Percentiles rank a stretch among this genome's conserved stretches.
phyloP scores from a whole-genome alignment of 1,140 invertebrate genomes.

The Euwallacea similis region DNA sequence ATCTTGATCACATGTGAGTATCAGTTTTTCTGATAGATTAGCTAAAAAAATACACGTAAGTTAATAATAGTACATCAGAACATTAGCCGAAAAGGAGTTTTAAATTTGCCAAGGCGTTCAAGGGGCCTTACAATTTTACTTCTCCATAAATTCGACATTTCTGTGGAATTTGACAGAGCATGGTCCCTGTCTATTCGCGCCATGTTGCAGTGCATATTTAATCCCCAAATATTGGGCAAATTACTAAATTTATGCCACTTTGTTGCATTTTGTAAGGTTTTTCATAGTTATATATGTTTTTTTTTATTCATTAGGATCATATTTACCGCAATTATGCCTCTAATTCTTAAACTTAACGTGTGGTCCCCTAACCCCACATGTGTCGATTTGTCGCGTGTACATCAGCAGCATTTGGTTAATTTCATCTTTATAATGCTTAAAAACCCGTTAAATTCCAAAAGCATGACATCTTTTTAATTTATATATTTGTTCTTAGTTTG shows the following conservation, averaged over 20 bases:
- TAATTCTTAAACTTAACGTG: no score
- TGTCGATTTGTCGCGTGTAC: conserved; percentile 44
- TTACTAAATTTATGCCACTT: no score
- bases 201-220: conserved; percentile 47
- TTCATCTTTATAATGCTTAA: no score
- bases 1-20: conserved; percentile 68
- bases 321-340: no score
- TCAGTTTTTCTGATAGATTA: conserved; percentile 13
- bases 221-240: no score
- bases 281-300: no score
- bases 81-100: background rate
- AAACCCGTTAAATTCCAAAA: no score
- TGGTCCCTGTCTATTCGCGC: conserved; percentile 52
- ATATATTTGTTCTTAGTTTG: conserved; percentile 46
- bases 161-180: conserved; percentile 46
- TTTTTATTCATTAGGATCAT: no score
- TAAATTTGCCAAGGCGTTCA: background rate
- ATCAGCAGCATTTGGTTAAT: background rate
- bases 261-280: no score
- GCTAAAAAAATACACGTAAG: background rate
- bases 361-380: conserved; percentile 30
- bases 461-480: conserved; percentile 32
- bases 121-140: background rate
- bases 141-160: conserved; percentile 17
- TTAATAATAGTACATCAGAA: background rate